Evolutionary conservation across 2,888 invertebrate species (phyloP).

Genomic region (Vanessa cardui): DNA sequence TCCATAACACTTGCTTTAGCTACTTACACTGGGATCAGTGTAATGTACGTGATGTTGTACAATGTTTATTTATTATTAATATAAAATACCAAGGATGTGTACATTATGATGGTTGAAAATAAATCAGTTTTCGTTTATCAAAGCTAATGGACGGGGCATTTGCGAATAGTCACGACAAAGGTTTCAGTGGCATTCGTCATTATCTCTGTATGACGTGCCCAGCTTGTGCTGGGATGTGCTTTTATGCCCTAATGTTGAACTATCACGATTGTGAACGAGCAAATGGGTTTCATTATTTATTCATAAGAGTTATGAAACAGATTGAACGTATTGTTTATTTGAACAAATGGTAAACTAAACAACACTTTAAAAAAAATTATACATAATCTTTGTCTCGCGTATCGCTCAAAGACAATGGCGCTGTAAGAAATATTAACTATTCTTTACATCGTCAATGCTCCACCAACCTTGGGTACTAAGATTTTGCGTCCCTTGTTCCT

Average conservation of each 20-base stretch:
- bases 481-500: too few species aligned
- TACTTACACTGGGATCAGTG: too few species aligned
- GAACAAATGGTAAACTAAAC: too few species aligned
- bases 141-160: constrained; percentile 44
- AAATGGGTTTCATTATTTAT: constrained; percentile 16
- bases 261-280: constrained; percentile 31
- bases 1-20: too few species aligned
- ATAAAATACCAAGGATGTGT: constrained; percentile 1
- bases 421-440: too few species aligned
- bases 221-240: constrained; percentile 23
- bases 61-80: too few species aligned
- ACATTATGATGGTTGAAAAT: constrained; percentile 22
- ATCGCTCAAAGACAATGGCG: too few species aligned
- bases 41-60: too few species aligned
- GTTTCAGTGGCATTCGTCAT: constrained; percentile 37
- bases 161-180: constrained; percentile 49
- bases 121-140: constrained; percentile 32
- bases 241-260: constrained; percentile 33
- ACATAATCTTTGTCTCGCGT: too few species aligned
- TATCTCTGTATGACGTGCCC: constrained; percentile 38
- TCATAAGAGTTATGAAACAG: neutral
- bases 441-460: too few species aligned
- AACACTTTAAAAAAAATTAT: too few species aligned
- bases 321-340: neutral
- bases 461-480: too few species aligned